Conservation (phyloP, 2,113 vertebrate genomes). For the Bubo scandiacus region DNA sequence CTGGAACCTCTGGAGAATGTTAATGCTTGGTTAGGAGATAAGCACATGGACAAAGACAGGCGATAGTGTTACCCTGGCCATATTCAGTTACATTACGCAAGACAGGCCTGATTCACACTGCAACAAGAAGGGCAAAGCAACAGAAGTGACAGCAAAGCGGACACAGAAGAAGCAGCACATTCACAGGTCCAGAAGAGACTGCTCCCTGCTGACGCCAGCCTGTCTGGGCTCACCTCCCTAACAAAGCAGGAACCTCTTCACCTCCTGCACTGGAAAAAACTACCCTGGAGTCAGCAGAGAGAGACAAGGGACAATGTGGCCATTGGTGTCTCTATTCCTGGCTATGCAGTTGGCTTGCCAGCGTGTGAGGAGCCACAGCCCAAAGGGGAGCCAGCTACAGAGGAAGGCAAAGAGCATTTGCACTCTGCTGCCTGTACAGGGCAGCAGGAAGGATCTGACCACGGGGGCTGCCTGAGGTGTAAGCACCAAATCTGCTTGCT, state of each 20-base stretch:
- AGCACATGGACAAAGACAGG: not conserved
- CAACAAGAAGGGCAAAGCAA: slow-evolving; percentile 7
- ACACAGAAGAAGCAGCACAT: not conserved
- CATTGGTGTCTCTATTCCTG: not conserved
- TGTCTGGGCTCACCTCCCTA: not conserved
- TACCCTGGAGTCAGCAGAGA: not conserved
- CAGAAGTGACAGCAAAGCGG: not conserved
- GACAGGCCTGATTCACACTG: not conserved
- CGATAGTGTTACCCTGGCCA: not conserved
- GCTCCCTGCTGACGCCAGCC: not conserved
- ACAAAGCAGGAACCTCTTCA: not conserved
- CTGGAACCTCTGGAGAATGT: not conserved
- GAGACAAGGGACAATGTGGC: not conserved
- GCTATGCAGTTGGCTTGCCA: not conserved
- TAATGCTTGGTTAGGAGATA: not conserved
- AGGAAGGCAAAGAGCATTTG: not conserved
- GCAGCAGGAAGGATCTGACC: not conserved
- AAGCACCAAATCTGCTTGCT: not conserved
- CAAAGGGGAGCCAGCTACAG: not conserved
- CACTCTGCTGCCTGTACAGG: not conserved
- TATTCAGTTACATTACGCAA: not conserved
- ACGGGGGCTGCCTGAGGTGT: fast-evolving
- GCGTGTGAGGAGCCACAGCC: fast-evolving
- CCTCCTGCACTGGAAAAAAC: not conserved
- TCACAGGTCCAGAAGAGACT: not conserved